Base-by-base conservation (phyloP, 53 echinoderm and acorn worm species). In the Echinarachnius parma region DNA sequence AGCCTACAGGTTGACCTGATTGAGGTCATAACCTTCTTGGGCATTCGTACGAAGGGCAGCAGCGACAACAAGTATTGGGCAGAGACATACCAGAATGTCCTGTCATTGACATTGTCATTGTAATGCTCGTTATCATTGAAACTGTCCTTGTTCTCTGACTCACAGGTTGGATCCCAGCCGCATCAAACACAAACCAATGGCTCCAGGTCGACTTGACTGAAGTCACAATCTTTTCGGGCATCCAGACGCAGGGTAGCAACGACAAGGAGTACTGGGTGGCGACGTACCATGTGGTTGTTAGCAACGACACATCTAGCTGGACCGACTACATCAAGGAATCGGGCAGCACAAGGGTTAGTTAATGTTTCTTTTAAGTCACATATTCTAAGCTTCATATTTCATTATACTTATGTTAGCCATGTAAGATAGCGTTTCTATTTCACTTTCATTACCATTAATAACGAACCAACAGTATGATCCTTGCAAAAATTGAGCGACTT, bases 81-180 rank as follows among this genome's bases (percentile, higher is more conserved):
- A 1, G 64, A 77, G 35, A 67, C 76, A 0, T 91, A 83, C 56
- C 65, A 78, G n/a, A n/a, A n/a, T n/a, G n/a, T n/a, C n/a, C n/a
- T n/a, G n/a, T n/a, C n/a, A n/a, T n/a, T n/a, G n/a, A n/a, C n/a
- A n/a, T n/a, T n/a, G n/a, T n/a, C n/a, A n/a, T n/a, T n/a, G n/a
- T n/a, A n/a, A n/a, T n/a, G n/a, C n/a, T n/a, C n/a, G n/a, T n/a
- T n/a, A n/a, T n/a, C n/a, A n/a, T n/a, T n/a, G n/a, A n/a, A n/a
- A n/a, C n/a, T n/a, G n/a, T n/a, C n/a, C n/a, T 39, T 26, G 14
- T 1, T 62, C 34, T 4, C 36, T 23, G 4, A 8, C 28, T 8
- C 7, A 0, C 34, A 94, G 94, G 94, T 5, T 94, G 94, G 94
- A 81, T 94, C 32, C 80, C 94, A 10, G 71, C 34, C 9, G 20